Conservation (phyloP, 2,888 invertebrate genomes). For the Hydroisotoma schaefferi region DNA sequence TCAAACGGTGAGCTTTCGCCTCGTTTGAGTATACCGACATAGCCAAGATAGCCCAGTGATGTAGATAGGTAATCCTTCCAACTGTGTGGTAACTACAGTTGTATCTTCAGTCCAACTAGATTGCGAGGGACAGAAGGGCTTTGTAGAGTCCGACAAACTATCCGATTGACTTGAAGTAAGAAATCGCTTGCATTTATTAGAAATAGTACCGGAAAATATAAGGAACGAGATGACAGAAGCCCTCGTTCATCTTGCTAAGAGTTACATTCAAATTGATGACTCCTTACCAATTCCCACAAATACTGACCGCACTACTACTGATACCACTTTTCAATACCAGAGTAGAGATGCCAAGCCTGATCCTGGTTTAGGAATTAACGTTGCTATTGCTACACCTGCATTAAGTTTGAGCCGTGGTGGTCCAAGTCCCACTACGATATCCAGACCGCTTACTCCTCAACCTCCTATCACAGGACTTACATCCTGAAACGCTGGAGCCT, state of each 20-base stretch:
- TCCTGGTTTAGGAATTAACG: conserved; percentile 31
- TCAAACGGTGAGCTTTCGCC: too few relatives aligned
- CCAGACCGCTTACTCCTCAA: conserved; percentile 26
- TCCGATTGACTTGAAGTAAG: too few relatives aligned
- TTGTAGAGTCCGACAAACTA: too few relatives aligned
- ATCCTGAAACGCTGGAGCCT: conserved; percentile 14
- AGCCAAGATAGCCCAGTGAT: too few relatives aligned
- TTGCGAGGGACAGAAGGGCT: too few relatives aligned
- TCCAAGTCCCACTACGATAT: conserved; percentile 20
- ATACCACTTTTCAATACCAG: conserved; percentile 32
- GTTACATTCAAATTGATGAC: conserved; percentile 32
- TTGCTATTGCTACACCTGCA: conserved; percentile 11
- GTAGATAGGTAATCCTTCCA: too few relatives aligned
- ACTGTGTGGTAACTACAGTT: too few relatives aligned
- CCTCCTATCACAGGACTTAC: conserved; percentile 19
- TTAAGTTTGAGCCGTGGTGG: conserved; percentile 16
- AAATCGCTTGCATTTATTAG: too few relatives aligned
- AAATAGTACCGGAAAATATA: conserved; percentile 24
- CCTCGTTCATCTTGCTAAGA: conserved; percentile 26
- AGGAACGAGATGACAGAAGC: conserved; percentile 29
- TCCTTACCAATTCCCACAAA: conserved; percentile 18
- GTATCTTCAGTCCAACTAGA: too few relatives aligned
- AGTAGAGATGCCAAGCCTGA: conserved; percentile 37
- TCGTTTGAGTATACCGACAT: too few relatives aligned
- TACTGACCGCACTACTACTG: conserved; percentile 14